phyloP scores from a whole-genome alignment of 1,140 invertebrate genomes.

The Pseudomyrmex pallidus region DNA sequence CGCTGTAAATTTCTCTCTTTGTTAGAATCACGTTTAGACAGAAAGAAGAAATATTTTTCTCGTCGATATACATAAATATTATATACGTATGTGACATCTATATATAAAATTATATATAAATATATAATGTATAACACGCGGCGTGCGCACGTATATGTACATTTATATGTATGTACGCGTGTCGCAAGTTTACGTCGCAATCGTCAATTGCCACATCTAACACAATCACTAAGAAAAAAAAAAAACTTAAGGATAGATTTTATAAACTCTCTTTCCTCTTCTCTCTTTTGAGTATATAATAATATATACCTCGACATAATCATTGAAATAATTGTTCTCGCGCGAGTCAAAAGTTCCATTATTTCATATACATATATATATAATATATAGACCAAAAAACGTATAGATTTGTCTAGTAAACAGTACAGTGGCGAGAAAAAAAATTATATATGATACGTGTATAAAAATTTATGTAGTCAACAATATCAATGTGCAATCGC shows the following conservation, averaged over 20 bases:
- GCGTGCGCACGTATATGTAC: not conserved
- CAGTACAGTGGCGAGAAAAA: not conserved
- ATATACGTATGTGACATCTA: not conserved
- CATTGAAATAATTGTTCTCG: too few species aligned
- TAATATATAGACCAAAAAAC: too few species aligned
- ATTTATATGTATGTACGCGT: not conserved
- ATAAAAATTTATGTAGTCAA: too few species aligned
- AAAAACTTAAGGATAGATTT: constrained; percentile 43
- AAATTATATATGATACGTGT: not conserved
- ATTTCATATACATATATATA: too few species aligned
- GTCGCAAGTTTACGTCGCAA: constrained; percentile 20
- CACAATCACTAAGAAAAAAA: constrained; percentile 26
- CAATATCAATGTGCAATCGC: too few species aligned
- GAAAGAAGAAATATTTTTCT: constrained; percentile 59
- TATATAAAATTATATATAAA: constrained; percentile 48
- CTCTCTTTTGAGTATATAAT: too few species aligned
- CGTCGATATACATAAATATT: constrained; percentile 36
- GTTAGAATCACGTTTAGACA: not conserved
- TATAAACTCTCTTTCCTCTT: not conserved
- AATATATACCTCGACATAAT: too few species aligned
- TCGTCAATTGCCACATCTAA: constrained; percentile 45
- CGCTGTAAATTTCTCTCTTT: not conserved
- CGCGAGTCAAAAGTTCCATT: too few species aligned
- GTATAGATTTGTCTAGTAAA: too few species aligned
- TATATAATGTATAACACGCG: constrained; percentile 14